These are phyloP conservation scores for Salvelinus sp. DNA, from an alignment of 2,113 vertebrate genomes.

Conservation along the genomic window DNA sequence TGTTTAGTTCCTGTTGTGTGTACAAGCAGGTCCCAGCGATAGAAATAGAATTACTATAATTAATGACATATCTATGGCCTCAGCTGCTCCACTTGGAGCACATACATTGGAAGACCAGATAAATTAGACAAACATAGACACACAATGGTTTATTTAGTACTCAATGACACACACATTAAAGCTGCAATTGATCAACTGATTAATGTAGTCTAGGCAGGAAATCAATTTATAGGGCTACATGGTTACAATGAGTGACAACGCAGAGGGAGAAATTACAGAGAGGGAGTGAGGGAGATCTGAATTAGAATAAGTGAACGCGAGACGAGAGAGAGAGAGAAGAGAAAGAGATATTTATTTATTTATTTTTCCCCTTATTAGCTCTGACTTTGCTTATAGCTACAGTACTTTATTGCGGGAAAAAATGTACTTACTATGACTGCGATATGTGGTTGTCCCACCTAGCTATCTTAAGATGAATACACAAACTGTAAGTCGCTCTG, in stretches of 20 bases:
- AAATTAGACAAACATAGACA: background rate
- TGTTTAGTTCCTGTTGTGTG: background rate
- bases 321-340: too few species aligned
- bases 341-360: too few species aligned
- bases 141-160: too few species aligned
- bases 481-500: too few species aligned
- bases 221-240: constrained; percentile 3
- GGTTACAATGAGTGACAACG: background rate
- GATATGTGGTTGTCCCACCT: too few species aligned
- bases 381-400: too few species aligned
- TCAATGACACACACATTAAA: background rate
- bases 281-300: background rate
- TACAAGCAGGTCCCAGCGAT: too few species aligned
- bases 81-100: background rate
- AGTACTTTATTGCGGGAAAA: too few species aligned
- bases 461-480: too few species aligned
- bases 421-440: too few species aligned
- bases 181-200: constrained; percentile 9
- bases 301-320: background rate
- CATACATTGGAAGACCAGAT: background rate
- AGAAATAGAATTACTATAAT: background rate
- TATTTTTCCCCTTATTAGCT: too few species aligned
- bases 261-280: background rate
- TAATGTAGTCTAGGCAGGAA: background rate
- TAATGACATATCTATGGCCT: background rate